Conservation (phyloP, 2,888 invertebrate genomes). For the Dichetophora obliterata region DNA sequence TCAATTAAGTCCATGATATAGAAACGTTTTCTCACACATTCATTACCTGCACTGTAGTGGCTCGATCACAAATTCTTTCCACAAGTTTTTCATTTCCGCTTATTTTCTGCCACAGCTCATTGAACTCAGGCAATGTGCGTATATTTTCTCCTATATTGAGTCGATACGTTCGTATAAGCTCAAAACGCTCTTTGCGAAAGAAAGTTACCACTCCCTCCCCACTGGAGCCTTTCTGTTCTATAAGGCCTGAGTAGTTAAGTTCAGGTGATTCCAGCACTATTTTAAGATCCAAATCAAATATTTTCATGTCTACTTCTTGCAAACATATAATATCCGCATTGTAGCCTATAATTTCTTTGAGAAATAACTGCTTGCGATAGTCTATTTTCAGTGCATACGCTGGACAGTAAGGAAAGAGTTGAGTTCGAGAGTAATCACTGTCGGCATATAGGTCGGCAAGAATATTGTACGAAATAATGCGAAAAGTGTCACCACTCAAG, state of each 20-base stretch:
- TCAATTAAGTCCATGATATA: too few species aligned
- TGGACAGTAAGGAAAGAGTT: slow-evolving; percentile 88
- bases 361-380: slow-evolving; percentile 87
- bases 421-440: slow-evolving; percentile 80
- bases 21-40: too few species aligned
- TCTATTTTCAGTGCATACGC: slow-evolving; percentile 83
- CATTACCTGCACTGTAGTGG: slow-evolving; percentile 77
- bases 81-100: slow-evolving; percentile 73
- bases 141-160: slow-evolving; percentile 76
- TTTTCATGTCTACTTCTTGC: slow-evolving; percentile 90
- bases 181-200: slow-evolving; percentile 79
- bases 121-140: slow-evolving; percentile 71
- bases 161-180: slow-evolving; percentile 71
- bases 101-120: slow-evolving; percentile 75
- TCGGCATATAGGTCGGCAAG: slow-evolving; percentile 93
- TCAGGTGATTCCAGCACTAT: slow-evolving; percentile 72
- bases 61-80: slow-evolving; percentile 74
- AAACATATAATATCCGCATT: slow-evolving; percentile 91
- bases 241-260: slow-evolving; percentile 74
- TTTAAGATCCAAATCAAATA: slow-evolving; percentile 78
- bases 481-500: slow-evolving; percentile 70
- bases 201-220: slow-evolving; percentile 88
- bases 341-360: slow-evolving; percentile 86
- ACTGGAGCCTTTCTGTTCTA: slow-evolving; percentile 79
- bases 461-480: slow-evolving; percentile 90